These are phyloP conservation scores for Syrista parreyssii DNA, from an alignment of 2,888 invertebrate genomes.

Conservation along the genomic window DNA sequence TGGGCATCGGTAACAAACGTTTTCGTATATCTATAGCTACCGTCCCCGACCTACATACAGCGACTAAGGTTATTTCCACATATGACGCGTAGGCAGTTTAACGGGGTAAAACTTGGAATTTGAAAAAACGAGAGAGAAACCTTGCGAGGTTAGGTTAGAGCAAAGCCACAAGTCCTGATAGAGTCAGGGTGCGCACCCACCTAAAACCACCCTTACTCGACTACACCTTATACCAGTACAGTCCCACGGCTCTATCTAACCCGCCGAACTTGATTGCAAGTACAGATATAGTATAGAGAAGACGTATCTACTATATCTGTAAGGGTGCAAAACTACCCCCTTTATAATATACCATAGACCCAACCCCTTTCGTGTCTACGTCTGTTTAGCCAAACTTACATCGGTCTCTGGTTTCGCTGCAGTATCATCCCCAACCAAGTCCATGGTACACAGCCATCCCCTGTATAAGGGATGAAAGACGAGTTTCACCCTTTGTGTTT, in stretches of 20 bases:
- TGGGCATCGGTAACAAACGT: not conserved
- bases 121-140: not conserved
- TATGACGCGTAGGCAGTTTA: not conserved
- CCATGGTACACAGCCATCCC: not conserved
- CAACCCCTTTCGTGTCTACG: slow-evolving; percentile 31
- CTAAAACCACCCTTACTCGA: slow-evolving; percentile 31
- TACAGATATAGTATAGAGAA: not conserved
- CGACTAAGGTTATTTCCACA: not conserved
- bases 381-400: slow-evolving; percentile 23
- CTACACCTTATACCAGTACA: slow-evolving; percentile 19
- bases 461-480: not conserved
- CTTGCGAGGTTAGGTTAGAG: not conserved
- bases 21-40: not conserved
- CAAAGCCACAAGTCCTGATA: not conserved
- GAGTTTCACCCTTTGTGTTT: not conserved
- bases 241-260: not conserved
- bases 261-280: not conserved
- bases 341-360: not conserved
- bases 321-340: not conserved
- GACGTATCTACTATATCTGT: not conserved
- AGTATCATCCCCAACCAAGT: not conserved
- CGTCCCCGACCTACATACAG: no score
- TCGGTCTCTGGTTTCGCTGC: not conserved
- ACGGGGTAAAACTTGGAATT: not conserved
- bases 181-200: not conserved